A percentile compares a stretch with the other conserved stretches of the same genome.
These are phyloP conservation scores for Xestia c-nigrum DNA, from an alignment of 2,888 invertebrate species.

Conservation along the genomic window DNA sequence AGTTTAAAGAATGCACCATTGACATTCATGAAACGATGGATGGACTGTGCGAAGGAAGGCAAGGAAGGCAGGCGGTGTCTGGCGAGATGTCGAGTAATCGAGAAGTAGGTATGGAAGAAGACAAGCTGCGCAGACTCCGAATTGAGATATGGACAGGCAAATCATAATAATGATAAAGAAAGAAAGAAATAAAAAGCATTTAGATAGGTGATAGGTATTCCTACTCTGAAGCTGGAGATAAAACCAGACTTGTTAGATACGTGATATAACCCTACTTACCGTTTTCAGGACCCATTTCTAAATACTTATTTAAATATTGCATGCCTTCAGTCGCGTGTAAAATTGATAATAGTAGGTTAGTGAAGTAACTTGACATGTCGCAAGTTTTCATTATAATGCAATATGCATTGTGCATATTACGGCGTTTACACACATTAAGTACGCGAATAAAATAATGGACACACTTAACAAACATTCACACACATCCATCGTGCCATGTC, in stretches of 20 bases:
- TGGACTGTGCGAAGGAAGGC: neutral
- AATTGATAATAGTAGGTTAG: slow-evolving; percentile 58
- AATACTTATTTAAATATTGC: slow-evolving; percentile 41
- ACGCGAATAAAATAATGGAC: slow-evolving; percentile 44
- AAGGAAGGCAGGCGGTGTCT: neutral
- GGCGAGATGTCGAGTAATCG: neutral
- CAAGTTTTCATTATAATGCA: slow-evolving; percentile 57
- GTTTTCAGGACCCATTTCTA: slow-evolving; percentile 17
- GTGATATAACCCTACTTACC: neutral
- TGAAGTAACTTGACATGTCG: slow-evolving; percentile 53
- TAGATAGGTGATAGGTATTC: no score
- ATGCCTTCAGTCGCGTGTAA: slow-evolving; percentile 42
- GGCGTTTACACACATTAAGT: slow-evolving; percentile 46
- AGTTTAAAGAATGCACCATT: neutral
- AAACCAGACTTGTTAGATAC: no score
- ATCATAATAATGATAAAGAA: neutral
- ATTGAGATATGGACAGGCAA: neutral
- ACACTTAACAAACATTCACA: slow-evolving; percentile 36
- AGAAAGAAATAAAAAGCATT: no score
- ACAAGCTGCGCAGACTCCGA: neutral
- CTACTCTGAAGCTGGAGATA: neutral
- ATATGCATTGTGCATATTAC: slow-evolving; percentile 52
- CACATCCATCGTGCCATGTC: slow-evolving; percentile 34
- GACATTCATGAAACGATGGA: neutral
- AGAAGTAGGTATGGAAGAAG: neutral